Conservation (phyloP, 2,888 invertebrate species). For the Microctonus hyperodae region DNA sequence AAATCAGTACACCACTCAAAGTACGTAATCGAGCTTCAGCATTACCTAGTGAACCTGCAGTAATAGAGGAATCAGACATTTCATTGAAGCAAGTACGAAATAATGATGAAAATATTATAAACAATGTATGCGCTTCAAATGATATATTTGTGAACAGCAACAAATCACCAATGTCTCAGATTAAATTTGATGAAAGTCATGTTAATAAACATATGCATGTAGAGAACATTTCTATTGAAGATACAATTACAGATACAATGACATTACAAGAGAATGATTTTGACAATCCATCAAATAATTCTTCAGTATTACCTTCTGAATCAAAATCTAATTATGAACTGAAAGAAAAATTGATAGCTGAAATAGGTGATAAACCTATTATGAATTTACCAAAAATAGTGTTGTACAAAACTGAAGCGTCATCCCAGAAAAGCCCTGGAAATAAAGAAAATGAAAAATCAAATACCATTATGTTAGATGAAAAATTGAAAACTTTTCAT, state of each 20-base stretch:
- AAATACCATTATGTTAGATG: conserved; percentile 19
- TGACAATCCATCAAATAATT: background rate
- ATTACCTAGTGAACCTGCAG: conserved; percentile 42
- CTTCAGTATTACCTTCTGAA: background rate
- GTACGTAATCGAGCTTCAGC: conserved; percentile 41
- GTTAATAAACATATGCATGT: conserved; percentile 29
- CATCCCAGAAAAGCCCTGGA: conserved; percentile 29
- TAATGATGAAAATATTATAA: conserved; percentile 18
- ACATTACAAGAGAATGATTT: background rate
- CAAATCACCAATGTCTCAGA: background rate
- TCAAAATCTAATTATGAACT: background rate
- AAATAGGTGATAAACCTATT: too few relatives aligned
- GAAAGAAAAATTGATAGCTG: background rate
- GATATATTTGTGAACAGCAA: background rate
- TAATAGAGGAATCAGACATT: conserved; percentile 44
- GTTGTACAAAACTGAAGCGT: background rate
- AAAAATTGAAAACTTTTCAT: background rate
- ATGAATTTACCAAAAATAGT: conserved; percentile 1
- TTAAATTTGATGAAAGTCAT: background rate
- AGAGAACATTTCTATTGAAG: conserved; percentile 30
- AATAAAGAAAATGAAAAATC: conserved; percentile 41
- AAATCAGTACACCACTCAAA: conserved; percentile 39
- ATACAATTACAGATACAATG: background rate
- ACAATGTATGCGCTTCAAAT: background rate
- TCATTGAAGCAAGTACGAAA: conserved; percentile 29